Conservation (phyloP, 2,113 vertebrate genomes). For the Megalops atlanticus region DNA sequence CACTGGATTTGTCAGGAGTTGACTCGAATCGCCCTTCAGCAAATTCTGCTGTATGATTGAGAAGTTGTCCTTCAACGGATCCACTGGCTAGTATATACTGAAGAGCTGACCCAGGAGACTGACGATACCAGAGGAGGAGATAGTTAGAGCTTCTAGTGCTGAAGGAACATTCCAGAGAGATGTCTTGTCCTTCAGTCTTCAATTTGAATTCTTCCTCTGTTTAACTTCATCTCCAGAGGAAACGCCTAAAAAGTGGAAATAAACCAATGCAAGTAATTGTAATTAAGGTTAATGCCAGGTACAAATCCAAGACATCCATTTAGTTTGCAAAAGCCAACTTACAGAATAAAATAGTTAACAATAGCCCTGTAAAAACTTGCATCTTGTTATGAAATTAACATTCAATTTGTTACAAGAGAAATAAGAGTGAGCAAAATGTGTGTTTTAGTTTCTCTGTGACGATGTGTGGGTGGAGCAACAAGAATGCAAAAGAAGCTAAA, state of each 20-base stretch:
- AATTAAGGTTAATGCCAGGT: slow-evolving; percentile 11
- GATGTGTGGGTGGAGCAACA: no score
- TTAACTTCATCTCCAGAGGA: slow-evolving; percentile 5
- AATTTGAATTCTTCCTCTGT: not conserved
- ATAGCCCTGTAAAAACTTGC: no score
- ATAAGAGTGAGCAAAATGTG: no score
- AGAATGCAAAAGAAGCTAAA: no score
- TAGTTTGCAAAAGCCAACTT: no score
- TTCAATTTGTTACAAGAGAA: no score
- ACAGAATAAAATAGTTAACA: no score
- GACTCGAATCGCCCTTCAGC: not conserved
- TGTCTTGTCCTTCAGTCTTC: not conserved
- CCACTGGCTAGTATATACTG: slow-evolving; percentile 8
- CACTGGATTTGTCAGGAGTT: not conserved
- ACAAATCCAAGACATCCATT: no score
- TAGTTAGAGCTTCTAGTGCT: not conserved
- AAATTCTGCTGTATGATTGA: not conserved
- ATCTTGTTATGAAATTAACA: no score
- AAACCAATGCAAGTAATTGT: not conserved
- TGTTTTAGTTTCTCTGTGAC: no score
- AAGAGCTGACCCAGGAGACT: slow-evolving; percentile 19
- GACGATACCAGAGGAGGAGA: slow-evolving; percentile 13
- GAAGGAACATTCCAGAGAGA: slow-evolving; percentile 14
- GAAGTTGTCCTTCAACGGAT: no score
- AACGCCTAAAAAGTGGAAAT: not conserved